Evolutionary conservation across 1,140 invertebrate genomes (phyloP).

Genomic region (Drosophila kikkawai): DNA sequence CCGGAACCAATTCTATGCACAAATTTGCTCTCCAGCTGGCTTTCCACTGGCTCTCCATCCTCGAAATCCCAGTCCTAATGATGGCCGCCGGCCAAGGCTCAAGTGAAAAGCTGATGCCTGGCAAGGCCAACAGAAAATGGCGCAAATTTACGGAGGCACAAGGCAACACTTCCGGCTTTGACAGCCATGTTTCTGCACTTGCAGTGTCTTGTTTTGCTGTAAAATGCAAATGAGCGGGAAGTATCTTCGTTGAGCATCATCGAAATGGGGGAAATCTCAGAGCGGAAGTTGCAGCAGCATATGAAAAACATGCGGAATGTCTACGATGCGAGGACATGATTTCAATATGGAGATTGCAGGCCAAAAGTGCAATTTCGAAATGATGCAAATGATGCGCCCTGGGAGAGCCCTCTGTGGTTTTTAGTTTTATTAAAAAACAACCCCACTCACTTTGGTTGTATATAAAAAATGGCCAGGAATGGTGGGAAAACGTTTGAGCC

Average conservation of each 20-base stretch:
- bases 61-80: slow-evolving; percentile 55
- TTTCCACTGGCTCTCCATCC: slow-evolving; percentile 1
- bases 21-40: slow-evolving; percentile 28
- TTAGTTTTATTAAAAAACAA: slow-evolving; percentile 55
- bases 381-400: slow-evolving; percentile 17
- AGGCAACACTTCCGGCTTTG: slow-evolving; percentile 70
- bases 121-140: slow-evolving; percentile 48
- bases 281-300: slow-evolving; percentile 2
- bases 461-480: slow-evolving; percentile 15
- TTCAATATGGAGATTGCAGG: slow-evolving; percentile 52
- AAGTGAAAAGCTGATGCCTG: slow-evolving; percentile 34
- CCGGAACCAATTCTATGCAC: slow-evolving; percentile 43
- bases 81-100: slow-evolving; percentile 57
- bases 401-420: slow-evolving; percentile 39
- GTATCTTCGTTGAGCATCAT: slow-evolving; percentile 9
- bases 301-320: slow-evolving; percentile 20
- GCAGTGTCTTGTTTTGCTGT: slow-evolving; percentile 44
- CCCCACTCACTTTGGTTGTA: not conserved
- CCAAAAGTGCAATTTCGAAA: slow-evolving; percentile 58
- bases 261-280: slow-evolving; percentile 31
- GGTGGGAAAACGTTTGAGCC: slow-evolving; percentile 36
- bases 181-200: slow-evolving; percentile 30
- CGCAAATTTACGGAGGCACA: slow-evolving; percentile 65
- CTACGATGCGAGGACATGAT: slow-evolving; percentile 32
- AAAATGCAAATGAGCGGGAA: slow-evolving; percentile 66